phyloP scores from a whole-genome alignment of 1,140 invertebrate genomes.

The Drosophila fuyamai region DNA sequence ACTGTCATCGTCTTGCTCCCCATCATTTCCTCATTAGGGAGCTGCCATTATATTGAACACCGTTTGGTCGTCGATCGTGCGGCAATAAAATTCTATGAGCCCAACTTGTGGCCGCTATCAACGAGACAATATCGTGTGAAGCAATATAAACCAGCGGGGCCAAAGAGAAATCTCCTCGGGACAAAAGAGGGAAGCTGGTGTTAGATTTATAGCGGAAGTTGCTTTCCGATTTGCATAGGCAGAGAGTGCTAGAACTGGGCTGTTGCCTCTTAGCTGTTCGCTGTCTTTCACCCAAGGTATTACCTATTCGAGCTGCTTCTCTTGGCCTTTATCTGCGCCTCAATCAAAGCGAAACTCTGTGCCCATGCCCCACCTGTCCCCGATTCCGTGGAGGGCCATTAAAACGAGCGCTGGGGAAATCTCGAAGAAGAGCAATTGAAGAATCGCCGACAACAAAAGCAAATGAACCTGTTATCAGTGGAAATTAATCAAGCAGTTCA shows the following conservation, averaged over 20 bases:
- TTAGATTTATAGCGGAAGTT: conserved; percentile 52
- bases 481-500: conserved; percentile 78
- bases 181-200: conserved; percentile 10
- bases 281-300: conserved; percentile 13
- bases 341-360: conserved; percentile 31
- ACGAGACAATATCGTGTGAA: conserved; percentile 74
- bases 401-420: conserved; percentile 45
- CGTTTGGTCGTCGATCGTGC: conserved; percentile 71
- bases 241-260: conserved; percentile 5
- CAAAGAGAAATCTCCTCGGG: conserved; percentile 9
- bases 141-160: conserved; percentile 45
- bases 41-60: conserved; percentile 75
- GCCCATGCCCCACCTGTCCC: conserved; percentile 29
- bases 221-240: conserved; percentile 41
- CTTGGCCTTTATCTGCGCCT: conserved; percentile 23
- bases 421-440: conserved; percentile 67
- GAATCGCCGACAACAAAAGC: conserved; percentile 79
- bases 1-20: conserved; percentile 28
- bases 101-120: conserved; percentile 60
- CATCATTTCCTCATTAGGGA: conserved; percentile 42
- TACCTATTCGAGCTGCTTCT: conserved; percentile 25
- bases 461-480: conserved; percentile 84
- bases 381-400: conserved; percentile 33
- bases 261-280: too few species aligned
- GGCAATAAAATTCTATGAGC: conserved; percentile 80